Percentiles rank a stretch among this genome's conserved stretches.
These are phyloP conservation scores for Coptodon rendalli DNA, from an alignment of 2,113 vertebrate species.

Conservation along the genomic window DNA sequence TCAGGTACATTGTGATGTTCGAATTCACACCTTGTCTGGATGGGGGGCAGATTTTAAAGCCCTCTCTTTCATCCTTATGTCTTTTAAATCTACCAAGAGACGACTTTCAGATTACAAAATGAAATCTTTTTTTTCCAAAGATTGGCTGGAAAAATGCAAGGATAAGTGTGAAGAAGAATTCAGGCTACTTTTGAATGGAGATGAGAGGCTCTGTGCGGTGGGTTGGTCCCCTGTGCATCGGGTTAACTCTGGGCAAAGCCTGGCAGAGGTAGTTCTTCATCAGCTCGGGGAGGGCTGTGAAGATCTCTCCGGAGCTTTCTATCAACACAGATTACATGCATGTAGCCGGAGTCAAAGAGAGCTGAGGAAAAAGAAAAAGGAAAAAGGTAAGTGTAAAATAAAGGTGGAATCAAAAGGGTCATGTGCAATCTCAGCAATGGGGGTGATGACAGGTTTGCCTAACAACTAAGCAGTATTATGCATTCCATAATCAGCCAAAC, in stretches of 20 bases:
- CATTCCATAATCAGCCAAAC: conserved; percentile 48
- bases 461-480: conserved; percentile 58
- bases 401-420: conserved; percentile 56
- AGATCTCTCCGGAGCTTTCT: conserved; percentile 49
- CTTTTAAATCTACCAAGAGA: conserved; percentile 56
- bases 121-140: conserved; percentile 30
- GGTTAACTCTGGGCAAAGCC: conserved; percentile 46
- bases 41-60: conserved; percentile 20
- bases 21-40: neutral
- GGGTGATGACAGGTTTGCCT: conserved; percentile 61
- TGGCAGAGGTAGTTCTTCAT: conserved; percentile 23
- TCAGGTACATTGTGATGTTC: neutral
- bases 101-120: conserved; percentile 54
- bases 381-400: conserved; percentile 55
- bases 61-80: conserved; percentile 64
- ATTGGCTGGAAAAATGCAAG: conserved; percentile 48
- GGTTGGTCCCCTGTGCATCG: neutral
- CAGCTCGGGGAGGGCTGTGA: neutral
- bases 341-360: conserved; percentile 36
- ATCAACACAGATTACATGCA: conserved; percentile 66
- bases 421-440: conserved; percentile 30
- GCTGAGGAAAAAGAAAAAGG: neutral
- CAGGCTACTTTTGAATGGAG: conserved; percentile 47
- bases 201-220: conserved; percentile 42
- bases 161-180: conserved; percentile 56